Base-by-base conservation (phyloP, 2,888 invertebrate genomes). In the Drosophila seclusa region DNA sequence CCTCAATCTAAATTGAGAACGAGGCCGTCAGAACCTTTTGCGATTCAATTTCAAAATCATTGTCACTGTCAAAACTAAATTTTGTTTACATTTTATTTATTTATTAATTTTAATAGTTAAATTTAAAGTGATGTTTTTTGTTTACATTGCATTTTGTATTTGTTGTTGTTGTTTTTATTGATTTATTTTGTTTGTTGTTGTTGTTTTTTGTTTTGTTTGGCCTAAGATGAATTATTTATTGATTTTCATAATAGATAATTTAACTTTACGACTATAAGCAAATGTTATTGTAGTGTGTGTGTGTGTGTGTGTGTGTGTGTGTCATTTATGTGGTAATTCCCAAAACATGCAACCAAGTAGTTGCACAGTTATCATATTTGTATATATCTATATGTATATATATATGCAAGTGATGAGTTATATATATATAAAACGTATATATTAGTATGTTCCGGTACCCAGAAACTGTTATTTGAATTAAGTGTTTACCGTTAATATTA, bases 41-140 rank as follows among this genome's bases (percentile, higher is more conserved):
- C 45, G 45, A 4, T 13, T 45, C n/a, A n/a, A n/a, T 21, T 21
- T 32, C 4, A 32, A 45, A 45, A 45, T 45, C 45, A 45, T 45
- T 45, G 3, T 13, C 42, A 21, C 13, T 4, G 21, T 21, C 45
- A 45, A 55, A 48, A 45, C n/a, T 59, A 24, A 45, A 53, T 60
- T 64, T 66, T 66, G 72, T 72, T 68, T 77, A 77, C 76, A 78
- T 53, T 77, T 77, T 77, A 70, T 77, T 76, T 68, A 69, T 73
- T 77, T 69, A 77, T 83, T 78, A 76, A 78, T 77, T 62, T 76
- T 83, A 83, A 57, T 79, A 84, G 73, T 82, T 84, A 80, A 68
- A 77, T 80, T 84, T 84, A 84, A 83, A 77, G 82, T 84, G 82
- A 82, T 67, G 70, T 64, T 55, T 45, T 74, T 77, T 84, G 82